Evolutionary conservation across 2,797 vertebrate species (phyloP).

Genomic region (Geotrypetes seraphini): DNA sequence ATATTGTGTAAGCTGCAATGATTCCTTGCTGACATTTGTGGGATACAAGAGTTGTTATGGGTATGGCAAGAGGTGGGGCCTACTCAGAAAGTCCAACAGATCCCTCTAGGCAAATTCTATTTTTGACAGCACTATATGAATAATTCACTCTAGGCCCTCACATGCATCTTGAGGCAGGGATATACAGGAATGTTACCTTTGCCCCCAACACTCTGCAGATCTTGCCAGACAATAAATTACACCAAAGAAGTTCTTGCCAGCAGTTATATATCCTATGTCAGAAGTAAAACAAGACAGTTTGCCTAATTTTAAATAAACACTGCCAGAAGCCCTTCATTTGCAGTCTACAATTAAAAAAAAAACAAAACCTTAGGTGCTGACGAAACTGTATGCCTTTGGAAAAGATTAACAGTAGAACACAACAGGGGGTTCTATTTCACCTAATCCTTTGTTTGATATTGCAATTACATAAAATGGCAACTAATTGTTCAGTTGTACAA

Average conservation of each 20-base stretch:
- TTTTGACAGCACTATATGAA: slow-evolving; percentile 36
- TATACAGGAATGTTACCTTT: slow-evolving; percentile 24
- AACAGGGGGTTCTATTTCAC: no score
- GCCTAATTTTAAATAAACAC: background rate
- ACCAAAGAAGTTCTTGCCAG: slow-evolving; percentile 19
- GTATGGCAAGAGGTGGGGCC: background rate
- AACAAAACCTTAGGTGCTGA: background rate
- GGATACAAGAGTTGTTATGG: no score
- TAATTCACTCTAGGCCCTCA: slow-evolving; percentile 34
- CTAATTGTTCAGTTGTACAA: no score
- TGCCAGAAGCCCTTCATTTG: background rate
- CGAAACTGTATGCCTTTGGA: no score
- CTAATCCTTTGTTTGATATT: no score
- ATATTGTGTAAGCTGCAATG: no score
- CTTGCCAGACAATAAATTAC: slow-evolving; percentile 25
- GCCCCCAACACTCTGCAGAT: slow-evolving; percentile 13
- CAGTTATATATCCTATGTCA: slow-evolving; percentile 10
- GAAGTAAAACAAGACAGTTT: background rate
- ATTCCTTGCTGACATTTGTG: no score
- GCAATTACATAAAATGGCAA: no score
- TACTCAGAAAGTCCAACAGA: slow-evolving; percentile 19
- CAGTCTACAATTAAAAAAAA: background rate
- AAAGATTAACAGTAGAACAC: no score
- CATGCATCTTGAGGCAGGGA: slow-evolving; percentile 34
- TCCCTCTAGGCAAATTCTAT: slow-evolving; percentile 36